Evolutionary conservation across 2,888 invertebrate species (phyloP).

Genomic region (Tipula lateralis): DNA sequence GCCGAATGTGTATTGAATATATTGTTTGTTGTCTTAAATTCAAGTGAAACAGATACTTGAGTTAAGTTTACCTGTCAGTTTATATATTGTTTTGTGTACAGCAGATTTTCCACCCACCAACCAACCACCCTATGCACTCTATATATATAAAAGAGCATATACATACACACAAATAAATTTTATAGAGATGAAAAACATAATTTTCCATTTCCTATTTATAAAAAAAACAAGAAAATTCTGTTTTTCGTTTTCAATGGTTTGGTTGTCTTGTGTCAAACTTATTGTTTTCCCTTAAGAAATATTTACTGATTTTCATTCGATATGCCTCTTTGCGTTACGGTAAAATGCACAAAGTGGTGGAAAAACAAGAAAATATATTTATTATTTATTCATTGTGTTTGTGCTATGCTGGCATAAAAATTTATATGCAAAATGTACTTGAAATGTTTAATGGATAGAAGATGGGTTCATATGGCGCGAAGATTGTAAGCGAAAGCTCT

Average conservation of each 20-base stretch:
- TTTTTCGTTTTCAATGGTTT: not conserved
- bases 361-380: not conserved
- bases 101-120: not conserved
- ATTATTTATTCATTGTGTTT: not conserved
- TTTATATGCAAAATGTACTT: not conserved
- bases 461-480: not conserved
- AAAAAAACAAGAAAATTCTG: not conserved
- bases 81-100: not conserved
- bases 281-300: constrained; percentile 8
- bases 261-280: constrained; percentile 1
- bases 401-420: not conserved
- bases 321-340: not conserved
- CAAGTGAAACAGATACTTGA: not conserved
- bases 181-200: not conserved
- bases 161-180: not conserved
- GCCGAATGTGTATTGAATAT: not conserved
- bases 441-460: not conserved
- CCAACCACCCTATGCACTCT: not conserved
- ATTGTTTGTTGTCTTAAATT: not conserved
- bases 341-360: not conserved
- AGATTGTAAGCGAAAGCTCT: not conserved
- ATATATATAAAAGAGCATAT: no score
- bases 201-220: not conserved
- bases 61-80: not conserved
- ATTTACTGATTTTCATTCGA: not conserved